Evolutionary conservation across 2,888 invertebrate species (phyloP), one percentile per base, ranked within the genome.

Genomic region (Cantharis lateralis): DNA sequence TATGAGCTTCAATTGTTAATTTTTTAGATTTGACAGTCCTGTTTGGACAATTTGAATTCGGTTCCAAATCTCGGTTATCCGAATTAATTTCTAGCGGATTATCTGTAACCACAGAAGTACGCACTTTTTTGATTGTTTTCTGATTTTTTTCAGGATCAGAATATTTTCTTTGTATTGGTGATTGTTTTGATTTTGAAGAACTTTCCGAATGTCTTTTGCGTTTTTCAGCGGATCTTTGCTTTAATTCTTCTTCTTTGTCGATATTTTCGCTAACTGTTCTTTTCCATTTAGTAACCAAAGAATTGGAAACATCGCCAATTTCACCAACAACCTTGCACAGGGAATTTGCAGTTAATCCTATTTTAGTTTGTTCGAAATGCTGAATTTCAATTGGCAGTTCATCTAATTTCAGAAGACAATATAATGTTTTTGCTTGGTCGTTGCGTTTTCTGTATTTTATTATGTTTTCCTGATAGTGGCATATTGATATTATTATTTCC

Each of bases 291-390:
- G 91, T 90, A 3, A 98, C 96, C 28, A 98, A 91, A 0, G 92
- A 90, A 82, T 94, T 93, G 0, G 98, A 95, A 13, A 94, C 93
- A 72, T 93, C 91, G 0, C 96, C 97, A 9, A 96, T 93, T 75
- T 93, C 91, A 0, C 96, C 96, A 28, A 93, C 93, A 79, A 93
- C 92, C 86, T 96, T 96, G 71, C 96, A 91, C 66, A 97, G 89
- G 0, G 93, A 92, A 89, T 98, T 98, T 0, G 98, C 95, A 1
- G 96, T 95, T 80, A 95, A 92, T 0, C 98, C 98, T 72, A 98
- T 93, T 16, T 97, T 96, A 26, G 98, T 98, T 79, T 93, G 92
- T 89, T 97, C 94, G 66, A 97, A 90, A 87, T 96, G 95, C 80
- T 93, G 91, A 10, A 96, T 94, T 75, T 93, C 94, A 78, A 97